Conservation (phyloP, 30 jellyfish, hydroid and myxozoan genomes). For the Turritopsis rubra region DNA sequence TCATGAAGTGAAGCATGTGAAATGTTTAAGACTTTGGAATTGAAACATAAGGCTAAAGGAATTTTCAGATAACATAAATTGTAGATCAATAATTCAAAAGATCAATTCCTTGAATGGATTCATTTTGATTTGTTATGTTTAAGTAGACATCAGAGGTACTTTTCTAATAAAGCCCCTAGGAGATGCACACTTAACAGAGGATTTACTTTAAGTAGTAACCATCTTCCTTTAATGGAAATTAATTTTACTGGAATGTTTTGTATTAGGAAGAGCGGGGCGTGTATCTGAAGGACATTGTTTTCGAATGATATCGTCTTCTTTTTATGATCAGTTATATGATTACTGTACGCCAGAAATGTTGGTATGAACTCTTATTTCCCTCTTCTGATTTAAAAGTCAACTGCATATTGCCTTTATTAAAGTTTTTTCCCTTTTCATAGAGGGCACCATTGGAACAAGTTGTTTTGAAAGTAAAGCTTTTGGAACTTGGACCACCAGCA, state of each 20-base stretch:
- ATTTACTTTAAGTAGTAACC: neutral
- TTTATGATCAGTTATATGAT: conserved; percentile 39
- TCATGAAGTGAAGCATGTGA: no score
- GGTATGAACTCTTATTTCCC: conserved; percentile 34
- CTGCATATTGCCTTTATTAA: neutral
- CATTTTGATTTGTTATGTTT: no score
- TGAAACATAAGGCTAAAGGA: no score
- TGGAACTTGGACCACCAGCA: conserved; percentile 90
- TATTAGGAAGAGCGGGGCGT: conserved; percentile 98
- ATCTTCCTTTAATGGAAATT: neutral
- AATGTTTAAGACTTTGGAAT: no score
- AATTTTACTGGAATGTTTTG: neutral
- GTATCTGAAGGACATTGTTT: conserved; percentile 91
- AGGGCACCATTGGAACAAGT: conserved; percentile 91
- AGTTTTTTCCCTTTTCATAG: conserved; percentile 30
- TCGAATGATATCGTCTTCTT: conserved; percentile 59
- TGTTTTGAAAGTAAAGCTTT: conserved; percentile 77
- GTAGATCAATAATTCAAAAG: no score
- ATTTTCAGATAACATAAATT: no score
- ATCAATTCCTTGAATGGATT: no score
- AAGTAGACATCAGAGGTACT: no score
- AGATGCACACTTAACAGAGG: no score
- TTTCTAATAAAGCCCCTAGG: no score
- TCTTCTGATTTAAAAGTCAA: neutral
- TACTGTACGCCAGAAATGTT: conserved; percentile 88